Evolutionary conservation across 2,797 vertebrate genomes (phyloP), one percentile per base, ranked within the genome.

Genomic region (Picus viridis): DNA sequence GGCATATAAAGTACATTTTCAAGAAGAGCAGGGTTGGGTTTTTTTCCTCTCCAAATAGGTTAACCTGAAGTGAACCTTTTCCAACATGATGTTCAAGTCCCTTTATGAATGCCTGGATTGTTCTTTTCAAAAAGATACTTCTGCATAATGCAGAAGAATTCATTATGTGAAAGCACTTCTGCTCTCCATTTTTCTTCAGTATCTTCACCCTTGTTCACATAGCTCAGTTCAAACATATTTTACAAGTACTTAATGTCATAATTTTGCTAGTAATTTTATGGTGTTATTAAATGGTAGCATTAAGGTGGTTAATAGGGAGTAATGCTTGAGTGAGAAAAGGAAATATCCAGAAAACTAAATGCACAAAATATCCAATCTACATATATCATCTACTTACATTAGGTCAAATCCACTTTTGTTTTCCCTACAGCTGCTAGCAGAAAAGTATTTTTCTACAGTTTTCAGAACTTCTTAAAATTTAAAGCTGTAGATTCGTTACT

Each of bases 41-140:
- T 47, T 64, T 26, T 24, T 3, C 6, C 9, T 4, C 23, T 39
- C n/a, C 80, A 41, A 23, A 67, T 57, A 88, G 34, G 65, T 92
- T 89, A 79, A 84, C 75, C 30, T 45, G 39, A 89, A 74, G 45
- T 75, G 75, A 86, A 67, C 43, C 26, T 80, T 84, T 82, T 72
- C 30, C 43, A 62, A 67, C 32, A 56, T 8, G 24, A 62, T 53
- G 72, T 58, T 85, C 58, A 41, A 61, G 39, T 75, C 47, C 18
- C 12, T 63, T 58, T 45, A 80, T 54, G 86, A 78, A 81, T 84
- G 75, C 71, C 29, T 67, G 75, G 92, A 70, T 30, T 70, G 65
- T 61, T 93, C 61, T 73, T 90, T 83, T 94, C 69, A 85, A 67
- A 84, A 74, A 77, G 54, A 90, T 34, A 41, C 74, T 67, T 64